Evolutionary conservation across 1,140 invertebrate genomes (phyloP), one percentile per base, ranked within the genome.

Genomic region (Diploscapter pachys): DNA sequence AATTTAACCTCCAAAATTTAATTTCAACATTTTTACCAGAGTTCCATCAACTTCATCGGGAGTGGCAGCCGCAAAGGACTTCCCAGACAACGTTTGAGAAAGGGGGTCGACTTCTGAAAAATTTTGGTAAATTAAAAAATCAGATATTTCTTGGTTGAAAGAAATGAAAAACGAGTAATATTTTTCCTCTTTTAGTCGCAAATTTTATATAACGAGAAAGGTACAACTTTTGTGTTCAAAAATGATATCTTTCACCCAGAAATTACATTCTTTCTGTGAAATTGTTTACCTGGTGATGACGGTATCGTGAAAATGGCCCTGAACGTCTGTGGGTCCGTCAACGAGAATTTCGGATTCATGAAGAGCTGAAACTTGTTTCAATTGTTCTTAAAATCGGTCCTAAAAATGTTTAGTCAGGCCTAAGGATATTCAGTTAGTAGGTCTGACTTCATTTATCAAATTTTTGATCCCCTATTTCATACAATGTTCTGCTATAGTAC

Each of bases 271-370:
- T 31, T 31, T 31, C 31, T 31, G 56, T 4, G 75, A 63, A 64
- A 72, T 71, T 11, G 31, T 4, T 51, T 57, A 51, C 54, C 51
- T 4, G 57, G 63, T 48, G 65, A 54, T 13, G 55, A 52, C 5
- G 75, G 75, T 49, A 71, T 63, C 51, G 64, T 76, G 63, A 94
- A 95, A n/a, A 97, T 92, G 79, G 91, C 89, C 78, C 91, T 90
- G 86, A 97, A 97, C 76, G 92, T 92, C 73, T 91, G 89, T 59
- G 90, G 88, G 84, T 93, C 90, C 81, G 91, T 92, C 61, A 97
- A 88, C 83, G 91, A 90, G 85, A 98, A 91, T 73, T 90, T 90
- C 4, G 91, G 90, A 83, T 91, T 90, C 82, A 95, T 90, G 88
- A 96, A 97, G 82, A 96, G 91, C 86, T 89, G 81, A 50, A 86